Percentiles rank a stretch among this genome's conserved stretches.
These are phyloP conservation scores for Catocala nupta DNA, from an alignment of 2,888 invertebrate genomes.

Conservation along the genomic window DNA sequence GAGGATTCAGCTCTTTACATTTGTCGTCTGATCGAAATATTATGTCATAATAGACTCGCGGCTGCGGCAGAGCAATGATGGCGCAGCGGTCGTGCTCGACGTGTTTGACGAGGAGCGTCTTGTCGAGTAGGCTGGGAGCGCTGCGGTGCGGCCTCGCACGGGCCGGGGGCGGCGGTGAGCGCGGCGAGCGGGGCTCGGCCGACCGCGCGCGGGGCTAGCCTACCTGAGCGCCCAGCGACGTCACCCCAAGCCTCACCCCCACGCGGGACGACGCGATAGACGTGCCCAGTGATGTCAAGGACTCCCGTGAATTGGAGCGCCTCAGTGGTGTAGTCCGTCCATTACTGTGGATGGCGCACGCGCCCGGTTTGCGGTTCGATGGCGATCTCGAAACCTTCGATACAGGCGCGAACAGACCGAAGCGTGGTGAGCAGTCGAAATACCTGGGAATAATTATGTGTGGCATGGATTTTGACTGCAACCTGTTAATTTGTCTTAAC, in stretches of 20 bases:
- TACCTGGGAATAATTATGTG: conserved; percentile 89
- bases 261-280: conserved; percentile 88
- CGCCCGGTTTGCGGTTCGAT: conserved; percentile 89
- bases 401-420: conserved; percentile 97
- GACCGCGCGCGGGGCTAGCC: conserved; percentile 87
- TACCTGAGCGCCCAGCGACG: conserved; percentile 90
- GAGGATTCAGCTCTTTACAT: conserved; percentile 69
- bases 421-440: conserved; percentile 96
- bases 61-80: conserved; percentile 80
- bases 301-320: conserved; percentile 94
- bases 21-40: conserved; percentile 65
- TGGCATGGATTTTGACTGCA: conserved; percentile 3
- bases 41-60: conserved; percentile 79
- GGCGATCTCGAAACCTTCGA: conserved; percentile 96
- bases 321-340: conserved; percentile 88
- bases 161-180: conserved; percentile 62
- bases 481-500: not conserved
- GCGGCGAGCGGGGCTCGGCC: conserved; percentile 75
- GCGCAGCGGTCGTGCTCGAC: conserved; percentile 81
- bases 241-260: conserved; percentile 92
- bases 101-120: conserved; percentile 79
- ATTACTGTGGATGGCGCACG: conserved; percentile 89
- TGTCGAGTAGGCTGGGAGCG: conserved; percentile 78
- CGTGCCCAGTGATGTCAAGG: conserved; percentile 90
- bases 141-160: conserved; percentile 69